Evolutionary conservation across 2,113 vertebrate species (phyloP).

Genomic region (Hypocryptadius cinnamomeus): DNA sequence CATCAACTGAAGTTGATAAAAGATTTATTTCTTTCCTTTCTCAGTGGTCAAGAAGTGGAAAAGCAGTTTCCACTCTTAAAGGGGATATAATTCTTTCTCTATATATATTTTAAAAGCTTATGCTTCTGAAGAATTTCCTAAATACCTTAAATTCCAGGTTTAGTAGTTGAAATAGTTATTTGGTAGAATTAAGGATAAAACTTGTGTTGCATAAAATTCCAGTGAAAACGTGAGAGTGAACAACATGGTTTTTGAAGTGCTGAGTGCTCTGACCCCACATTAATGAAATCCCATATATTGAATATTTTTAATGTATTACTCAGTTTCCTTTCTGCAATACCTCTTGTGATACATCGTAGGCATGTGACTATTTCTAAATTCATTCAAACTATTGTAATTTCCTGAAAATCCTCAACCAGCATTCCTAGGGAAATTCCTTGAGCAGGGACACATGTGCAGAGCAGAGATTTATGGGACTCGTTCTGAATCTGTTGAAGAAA

Average conservation of each 20-base stretch:
- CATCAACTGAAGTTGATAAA: background rate
- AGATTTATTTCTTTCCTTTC: background rate
- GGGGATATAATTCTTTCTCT: background rate
- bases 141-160: background rate
- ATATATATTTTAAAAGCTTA: background rate
- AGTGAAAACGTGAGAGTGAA: background rate
- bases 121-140: background rate
- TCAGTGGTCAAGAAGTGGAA: background rate
- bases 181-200: background rate
- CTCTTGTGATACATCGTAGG: background rate
- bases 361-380: constrained; percentile 42
- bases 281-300: background rate
- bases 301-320: background rate
- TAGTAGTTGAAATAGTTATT: background rate
- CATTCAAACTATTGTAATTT: constrained; percentile 61
- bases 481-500: background rate
- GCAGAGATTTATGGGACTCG: constrained; percentile 54
- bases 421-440: constrained; percentile 60
- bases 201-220: background rate
- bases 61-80: background rate
- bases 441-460: constrained; percentile 33
- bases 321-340: constrained; percentile 1
- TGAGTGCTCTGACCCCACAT: background rate
- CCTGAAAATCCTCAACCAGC: constrained; percentile 47
- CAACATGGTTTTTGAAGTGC: background rate